These are phyloP conservation scores for Nothocercus julius DNA, from an alignment of 2,113 vertebrate genomes.

Conservation along the genomic window DNA sequence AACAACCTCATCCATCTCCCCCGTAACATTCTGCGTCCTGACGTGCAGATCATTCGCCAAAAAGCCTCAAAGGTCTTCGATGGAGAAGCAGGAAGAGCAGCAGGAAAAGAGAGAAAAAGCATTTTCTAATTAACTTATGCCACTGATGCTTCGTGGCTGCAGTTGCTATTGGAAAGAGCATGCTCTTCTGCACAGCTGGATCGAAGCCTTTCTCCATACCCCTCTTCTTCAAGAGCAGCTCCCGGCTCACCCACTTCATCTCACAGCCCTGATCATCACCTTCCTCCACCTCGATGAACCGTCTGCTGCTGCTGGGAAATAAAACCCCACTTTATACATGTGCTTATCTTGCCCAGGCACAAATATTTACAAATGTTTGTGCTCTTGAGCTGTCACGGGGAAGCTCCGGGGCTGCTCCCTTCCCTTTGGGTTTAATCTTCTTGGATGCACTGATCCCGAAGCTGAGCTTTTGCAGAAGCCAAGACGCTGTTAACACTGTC, in stretches of 20 bases:
- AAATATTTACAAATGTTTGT: background rate
- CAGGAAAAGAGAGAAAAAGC: background rate
- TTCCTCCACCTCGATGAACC: background rate
- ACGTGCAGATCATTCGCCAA: background rate
- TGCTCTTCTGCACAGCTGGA: background rate
- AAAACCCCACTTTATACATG: background rate
- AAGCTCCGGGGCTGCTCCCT: background rate
- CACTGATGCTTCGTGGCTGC: background rate
- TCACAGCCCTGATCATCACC: background rate
- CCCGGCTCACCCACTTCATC: background rate
- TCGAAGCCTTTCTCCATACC: background rate
- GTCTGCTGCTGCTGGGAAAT: background rate
- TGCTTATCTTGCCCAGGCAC: background rate
- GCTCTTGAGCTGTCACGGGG: background rate
- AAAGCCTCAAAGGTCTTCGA: background rate
- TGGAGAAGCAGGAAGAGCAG: background rate
- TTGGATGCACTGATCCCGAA: background rate
- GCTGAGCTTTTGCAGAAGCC: too few species aligned
- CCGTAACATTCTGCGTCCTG: background rate
- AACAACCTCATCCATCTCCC: background rate
- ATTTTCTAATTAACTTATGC: background rate
- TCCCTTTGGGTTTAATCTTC: background rate
- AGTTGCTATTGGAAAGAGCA: background rate
- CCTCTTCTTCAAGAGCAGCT: background rate
- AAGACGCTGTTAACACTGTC: too few species aligned